A percentile compares a stretch with the other conserved stretches of the same genome.
Conservation (phyloP, 1,140 invertebrate species). For the Brachionus plicatilis region DNA sequence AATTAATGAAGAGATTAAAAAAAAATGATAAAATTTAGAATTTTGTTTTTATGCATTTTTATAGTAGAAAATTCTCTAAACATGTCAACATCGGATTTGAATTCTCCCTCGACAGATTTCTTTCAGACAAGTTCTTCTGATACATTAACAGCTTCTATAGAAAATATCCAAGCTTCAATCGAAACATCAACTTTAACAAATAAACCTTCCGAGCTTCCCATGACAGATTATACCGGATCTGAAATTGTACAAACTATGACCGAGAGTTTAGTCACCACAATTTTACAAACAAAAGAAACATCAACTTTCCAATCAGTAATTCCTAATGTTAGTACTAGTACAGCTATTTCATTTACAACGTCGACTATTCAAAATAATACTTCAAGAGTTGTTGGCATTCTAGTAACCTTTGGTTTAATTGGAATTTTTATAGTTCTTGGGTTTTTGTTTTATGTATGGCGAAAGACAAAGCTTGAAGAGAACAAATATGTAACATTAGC, state of each 20-base stretch:
- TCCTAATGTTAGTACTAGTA: neutral
- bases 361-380: constrained; percentile 3
- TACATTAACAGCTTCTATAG: neutral
- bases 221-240: neutral
- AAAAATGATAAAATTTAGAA: neutral
- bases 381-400: neutral
- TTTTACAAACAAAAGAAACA: neutral
- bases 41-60: neutral
- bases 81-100: neutral
- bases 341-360: neutral
- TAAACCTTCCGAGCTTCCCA: neutral
- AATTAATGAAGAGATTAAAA: neutral
- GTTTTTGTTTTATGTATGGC: constrained; percentile 1
- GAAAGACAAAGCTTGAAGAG: neutral
- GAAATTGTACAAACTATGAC: neutral
- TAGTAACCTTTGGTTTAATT: neutral
- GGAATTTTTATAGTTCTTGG: neutral
- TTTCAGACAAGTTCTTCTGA: neutral
- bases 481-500: constrained; percentile 28
- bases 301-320: neutral
- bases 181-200: neutral
- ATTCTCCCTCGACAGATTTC: neutral
- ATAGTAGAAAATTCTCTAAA: neutral
- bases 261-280: neutral
- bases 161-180: neutral